phyloP scores from a whole-genome alignment of 2,888 invertebrate species.

The Rhodophaea formosa region DNA sequence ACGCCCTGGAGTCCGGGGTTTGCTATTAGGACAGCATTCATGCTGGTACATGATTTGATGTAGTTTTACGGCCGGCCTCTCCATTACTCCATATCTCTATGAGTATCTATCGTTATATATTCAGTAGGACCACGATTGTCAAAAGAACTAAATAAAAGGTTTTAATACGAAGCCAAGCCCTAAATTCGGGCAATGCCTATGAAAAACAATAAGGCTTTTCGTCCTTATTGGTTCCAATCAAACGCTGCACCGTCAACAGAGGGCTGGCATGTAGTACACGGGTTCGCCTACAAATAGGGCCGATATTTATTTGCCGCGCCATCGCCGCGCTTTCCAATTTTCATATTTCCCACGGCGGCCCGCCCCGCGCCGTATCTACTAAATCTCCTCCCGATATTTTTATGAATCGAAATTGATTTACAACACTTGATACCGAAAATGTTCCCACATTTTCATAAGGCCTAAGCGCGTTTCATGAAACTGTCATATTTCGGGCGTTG shows the following conservation, averaged over 20 bases:
- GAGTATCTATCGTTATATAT: too few relatives aligned
- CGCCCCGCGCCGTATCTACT: conserved; percentile 51
- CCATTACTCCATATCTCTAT: too few relatives aligned
- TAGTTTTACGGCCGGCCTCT: too few relatives aligned
- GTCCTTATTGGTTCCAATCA: conserved; percentile 41
- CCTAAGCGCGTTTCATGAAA: conserved; percentile 20
- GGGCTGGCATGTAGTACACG: conserved; percentile 45
- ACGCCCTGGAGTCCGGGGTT: too few relatives aligned
- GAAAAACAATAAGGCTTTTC: conserved; percentile 29
- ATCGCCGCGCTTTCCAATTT: conserved; percentile 70
- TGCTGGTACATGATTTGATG: too few relatives aligned
- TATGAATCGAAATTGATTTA: conserved; percentile 67
- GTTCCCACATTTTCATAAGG: conserved; percentile 27
- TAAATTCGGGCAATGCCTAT: neutral
- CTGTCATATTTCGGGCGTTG: conserved; percentile 11
- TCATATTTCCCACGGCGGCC: conserved; percentile 71
- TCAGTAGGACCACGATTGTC: too few relatives aligned
- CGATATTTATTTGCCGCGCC: conserved; percentile 65
- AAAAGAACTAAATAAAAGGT: too few relatives aligned
- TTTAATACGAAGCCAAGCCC: neutral
- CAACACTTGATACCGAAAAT: conserved; percentile 39
- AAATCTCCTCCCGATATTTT: conserved; percentile 69
- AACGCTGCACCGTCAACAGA: conserved; percentile 34
- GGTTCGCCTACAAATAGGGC: conserved; percentile 63
- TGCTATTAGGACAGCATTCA: too few relatives aligned